A percentile compares a stretch with the other conserved stretches of the same genome.
Conservation (phyloP, 2,888 invertebrate species). For the Tortrix viridana region DNA sequence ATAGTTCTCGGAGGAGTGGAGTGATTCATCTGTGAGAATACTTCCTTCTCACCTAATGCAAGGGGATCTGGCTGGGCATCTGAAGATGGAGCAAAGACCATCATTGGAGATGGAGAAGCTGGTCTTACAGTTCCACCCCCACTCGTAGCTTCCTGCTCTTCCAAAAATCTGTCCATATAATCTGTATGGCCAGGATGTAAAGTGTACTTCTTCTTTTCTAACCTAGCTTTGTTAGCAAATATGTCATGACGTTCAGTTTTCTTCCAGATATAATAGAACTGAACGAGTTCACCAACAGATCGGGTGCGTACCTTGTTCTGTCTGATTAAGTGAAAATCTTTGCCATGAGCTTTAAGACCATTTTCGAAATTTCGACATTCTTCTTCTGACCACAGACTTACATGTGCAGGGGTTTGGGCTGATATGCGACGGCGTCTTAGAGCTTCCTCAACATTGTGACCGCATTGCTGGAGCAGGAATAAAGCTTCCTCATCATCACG, state of each 20-base stretch:
- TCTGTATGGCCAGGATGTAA: conserved; percentile 96
- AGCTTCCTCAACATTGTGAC: conserved; percentile 97
- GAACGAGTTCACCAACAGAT: conserved; percentile 97
- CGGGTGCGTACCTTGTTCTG: conserved; percentile 97
- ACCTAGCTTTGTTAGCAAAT: conserved; percentile 92
- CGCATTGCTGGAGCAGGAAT: conserved; percentile 95
- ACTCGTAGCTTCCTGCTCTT: conserved; percentile 92
- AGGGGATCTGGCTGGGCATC: conserved; percentile 74
- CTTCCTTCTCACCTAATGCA: conserved; percentile 78
- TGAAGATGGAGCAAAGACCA: conserved; percentile 74
- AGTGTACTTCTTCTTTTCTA: conserved; percentile 96
- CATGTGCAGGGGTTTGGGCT: conserved; percentile 87
- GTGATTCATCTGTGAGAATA: conserved; percentile 77
- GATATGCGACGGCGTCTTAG: conserved; percentile 91
- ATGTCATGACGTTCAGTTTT: conserved; percentile 98
- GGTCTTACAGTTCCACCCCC: conserved; percentile 80
- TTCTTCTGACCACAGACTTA: conserved; percentile 97
- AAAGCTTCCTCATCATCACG: conserved; percentile 96
- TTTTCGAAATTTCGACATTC: conserved; percentile 98
- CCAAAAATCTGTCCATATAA: conserved; percentile 96
- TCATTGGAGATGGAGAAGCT: conserved; percentile 87
- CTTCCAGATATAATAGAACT: conserved; percentile 99
- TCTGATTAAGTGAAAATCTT: conserved; percentile 97
- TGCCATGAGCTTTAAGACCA: conserved; percentile 96
- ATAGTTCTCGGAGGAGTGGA: conserved; percentile 66